Evolutionary conservation across 2,888 invertebrate species (phyloP), one percentile per base, ranked within the genome.

Genomic region (Halocaridina rubra): DNA sequence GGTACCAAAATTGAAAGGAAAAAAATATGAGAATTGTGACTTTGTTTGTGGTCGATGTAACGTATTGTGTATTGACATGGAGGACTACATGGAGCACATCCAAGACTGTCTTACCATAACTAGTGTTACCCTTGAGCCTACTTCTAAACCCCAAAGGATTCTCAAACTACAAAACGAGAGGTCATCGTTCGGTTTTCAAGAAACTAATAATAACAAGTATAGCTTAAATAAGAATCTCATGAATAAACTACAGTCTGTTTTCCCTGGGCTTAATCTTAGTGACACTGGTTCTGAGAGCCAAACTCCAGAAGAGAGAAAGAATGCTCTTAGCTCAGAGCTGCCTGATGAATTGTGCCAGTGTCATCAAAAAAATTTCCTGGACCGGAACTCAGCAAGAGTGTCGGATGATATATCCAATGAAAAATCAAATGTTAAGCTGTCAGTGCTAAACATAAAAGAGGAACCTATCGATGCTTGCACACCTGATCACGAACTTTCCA

Each of bases 61-160:
- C 39, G 86, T 86, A 30, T 10, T 86, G 13, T 86, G 86, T 74
- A 81, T 81, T 57, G 86, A 86, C 33, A 86, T 81, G 78, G 81
- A 78, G n/a, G 86, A 86, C 61, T 86, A 86, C 39, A 81, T 86
- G 78, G 86, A 86, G 32, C 86, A 86, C 67, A 71, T 86, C 10
- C 78, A 86, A 29, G 86, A 86, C 53, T 86, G 86, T 33, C 75
- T 86, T 1, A 79, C 77, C n/a, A 78, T 86, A 29, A 81, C 81
- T 22, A 78, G 72, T 53, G 86, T 86, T 13, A 79, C 81, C 2
- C 57, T 86, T 10, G 78, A 81, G 32, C 71, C 72, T 13, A 61
- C 64, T n/a, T 39, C 69, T 5, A 46, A 59, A 8, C 82, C 82
- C 10, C 78, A 57, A 1, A 72, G 86, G 24, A 39, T 86, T 7